phyloP scores from a whole-genome alignment of 2,113 vertebrate species.

The Epinephelus lanceolatus region DNA sequence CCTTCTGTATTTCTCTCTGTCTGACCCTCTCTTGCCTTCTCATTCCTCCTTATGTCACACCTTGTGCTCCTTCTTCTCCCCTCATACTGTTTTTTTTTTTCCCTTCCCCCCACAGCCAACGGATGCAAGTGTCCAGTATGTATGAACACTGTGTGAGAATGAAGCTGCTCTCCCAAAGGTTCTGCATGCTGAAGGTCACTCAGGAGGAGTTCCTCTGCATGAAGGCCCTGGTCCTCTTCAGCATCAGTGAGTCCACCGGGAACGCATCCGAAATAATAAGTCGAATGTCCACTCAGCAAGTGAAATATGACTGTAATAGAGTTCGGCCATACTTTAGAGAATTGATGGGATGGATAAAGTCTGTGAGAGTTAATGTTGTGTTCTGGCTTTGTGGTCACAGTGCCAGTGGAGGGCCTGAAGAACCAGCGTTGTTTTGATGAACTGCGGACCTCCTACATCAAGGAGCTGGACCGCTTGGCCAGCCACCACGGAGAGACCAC shows the following conservation, averaged over 20 bases:
- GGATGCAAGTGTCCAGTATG: constrained; percentile 96
- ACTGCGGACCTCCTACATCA: constrained; percentile 97
- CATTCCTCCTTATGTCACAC: constrained; percentile 26
- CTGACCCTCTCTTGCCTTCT: constrained; percentile 39
- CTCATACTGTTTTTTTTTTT: constrained; percentile 15
- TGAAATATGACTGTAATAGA: constrained; percentile 55
- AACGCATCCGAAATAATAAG: constrained; percentile 20
- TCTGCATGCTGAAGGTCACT: constrained; percentile 93
- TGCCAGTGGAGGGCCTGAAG: constrained; percentile 95
- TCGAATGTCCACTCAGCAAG: constrained; percentile 25
- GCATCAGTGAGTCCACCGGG: constrained; percentile 88
- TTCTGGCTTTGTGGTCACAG: constrained; percentile 81
- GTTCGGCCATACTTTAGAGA: constrained; percentile 36
- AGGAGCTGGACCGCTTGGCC: constrained; percentile 94
- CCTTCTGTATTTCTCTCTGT: constrained; percentile 24
- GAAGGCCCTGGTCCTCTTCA: constrained; percentile 97
- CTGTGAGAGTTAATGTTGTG: constrained; percentile 66
- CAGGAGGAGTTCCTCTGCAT: constrained; percentile 97
- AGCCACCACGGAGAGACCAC: constrained; percentile 92
- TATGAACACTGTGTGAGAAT: constrained; percentile 95
- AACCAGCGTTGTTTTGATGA: constrained; percentile 96
- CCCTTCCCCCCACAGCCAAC: constrained; percentile 82
- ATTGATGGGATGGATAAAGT: constrained; percentile 60
- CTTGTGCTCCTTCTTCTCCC: constrained; percentile 13
- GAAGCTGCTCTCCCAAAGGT: constrained; percentile 92